Conservation (phyloP, 2,888 invertebrate species). For the Parnassius orleans region DNA sequence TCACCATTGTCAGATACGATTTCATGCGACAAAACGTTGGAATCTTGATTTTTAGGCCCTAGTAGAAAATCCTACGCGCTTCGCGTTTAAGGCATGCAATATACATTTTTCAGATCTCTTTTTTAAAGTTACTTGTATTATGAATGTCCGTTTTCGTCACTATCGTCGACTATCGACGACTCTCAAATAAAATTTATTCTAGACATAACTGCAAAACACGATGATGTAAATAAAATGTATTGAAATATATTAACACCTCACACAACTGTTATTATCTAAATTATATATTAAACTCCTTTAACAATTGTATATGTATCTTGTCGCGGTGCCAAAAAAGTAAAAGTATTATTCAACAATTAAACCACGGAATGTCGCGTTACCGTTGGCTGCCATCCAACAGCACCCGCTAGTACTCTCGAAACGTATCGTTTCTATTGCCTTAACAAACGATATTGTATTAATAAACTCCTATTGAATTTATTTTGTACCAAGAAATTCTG, state of each 20-base stretch:
- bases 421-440: conserved; percentile 51
- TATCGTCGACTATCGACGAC: no score
- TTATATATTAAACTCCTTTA: neutral
- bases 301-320: conserved; percentile 8
- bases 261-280: neutral
- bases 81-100: no score
- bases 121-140: no score
- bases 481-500: conserved; percentile 45
- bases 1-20: no score
- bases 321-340: conserved; percentile 22
- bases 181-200: no score
- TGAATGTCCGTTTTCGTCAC: no score
- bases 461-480: conserved; percentile 56
- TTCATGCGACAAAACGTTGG: no score
- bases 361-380: conserved; percentile 37
- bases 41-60: no score
- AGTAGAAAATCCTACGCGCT: no score
- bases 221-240: neutral
- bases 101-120: no score
- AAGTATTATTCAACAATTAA: conserved; percentile 27
- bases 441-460: conserved; percentile 57
- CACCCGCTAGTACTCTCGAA: conserved; percentile 39
- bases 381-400: conserved; percentile 28
- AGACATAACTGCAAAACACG: no score
- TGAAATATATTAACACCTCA: neutral